Percentiles rank a stretch among this genome's conserved stretches.
Evolutionary conservation across 2,113 vertebrate species (phyloP).

Genomic region (Chrysemys picta): DNA sequence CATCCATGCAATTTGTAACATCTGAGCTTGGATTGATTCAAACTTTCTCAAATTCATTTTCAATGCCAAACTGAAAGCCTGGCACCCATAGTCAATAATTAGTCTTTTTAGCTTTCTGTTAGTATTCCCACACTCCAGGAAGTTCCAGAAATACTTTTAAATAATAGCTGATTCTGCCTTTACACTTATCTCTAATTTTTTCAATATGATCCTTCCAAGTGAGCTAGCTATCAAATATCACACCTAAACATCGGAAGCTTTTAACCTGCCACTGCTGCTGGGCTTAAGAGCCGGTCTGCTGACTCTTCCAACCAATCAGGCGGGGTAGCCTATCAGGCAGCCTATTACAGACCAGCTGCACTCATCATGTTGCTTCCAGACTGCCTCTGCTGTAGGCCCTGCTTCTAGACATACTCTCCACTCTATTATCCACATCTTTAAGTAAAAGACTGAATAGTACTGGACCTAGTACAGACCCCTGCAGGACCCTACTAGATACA

Average conservation of each 20-base stretch:
- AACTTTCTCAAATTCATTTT: too few species aligned
- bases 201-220: neutral
- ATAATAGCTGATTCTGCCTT: neutral
- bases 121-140: neutral
- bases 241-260: neutral
- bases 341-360: neutral
- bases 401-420: neutral
- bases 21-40: neutral
- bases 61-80: too few species aligned
- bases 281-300: neutral
- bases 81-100: neutral
- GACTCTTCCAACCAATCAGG: neutral
- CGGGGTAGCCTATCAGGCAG: neutral
- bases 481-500: neutral
- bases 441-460: neutral
- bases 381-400: neutral
- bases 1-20: neutral
- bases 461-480: neutral
- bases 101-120: neutral
- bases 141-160: neutral
- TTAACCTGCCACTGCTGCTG: neutral
- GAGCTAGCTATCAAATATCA: neutral
- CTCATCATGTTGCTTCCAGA: neutral
- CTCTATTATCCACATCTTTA: neutral
- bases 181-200: neutral